phyloP scores from a whole-genome alignment of 2,888 invertebrate species.

The Protonemura montana region DNA sequence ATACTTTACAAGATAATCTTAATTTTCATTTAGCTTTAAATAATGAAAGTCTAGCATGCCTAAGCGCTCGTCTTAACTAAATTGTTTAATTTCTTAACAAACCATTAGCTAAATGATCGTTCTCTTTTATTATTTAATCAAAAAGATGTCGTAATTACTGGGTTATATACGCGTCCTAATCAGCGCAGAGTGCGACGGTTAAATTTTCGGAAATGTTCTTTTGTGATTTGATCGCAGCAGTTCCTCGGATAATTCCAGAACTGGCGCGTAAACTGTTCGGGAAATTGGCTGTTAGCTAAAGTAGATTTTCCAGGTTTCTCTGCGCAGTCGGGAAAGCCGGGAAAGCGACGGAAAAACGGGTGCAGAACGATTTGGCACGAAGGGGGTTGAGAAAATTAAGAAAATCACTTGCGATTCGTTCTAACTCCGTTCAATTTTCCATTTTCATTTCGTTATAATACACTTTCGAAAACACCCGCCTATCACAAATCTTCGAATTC shows the following conservation, averaged over 20 bases:
- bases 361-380: no score
- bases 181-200: background rate
- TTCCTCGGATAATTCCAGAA: slow-evolving; percentile 31
- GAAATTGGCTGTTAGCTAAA: slow-evolving; percentile 38
- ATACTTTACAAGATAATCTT: background rate
- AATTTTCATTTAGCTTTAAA: background rate
- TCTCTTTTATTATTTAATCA: slow-evolving; percentile 12
- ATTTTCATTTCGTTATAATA: background rate
- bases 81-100: slow-evolving; percentile 3
- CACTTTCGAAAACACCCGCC: background rate
- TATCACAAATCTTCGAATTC: no score
- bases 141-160: background rate
- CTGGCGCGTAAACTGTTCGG: slow-evolving; percentile 33
- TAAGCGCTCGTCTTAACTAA: background rate
- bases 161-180: background rate
- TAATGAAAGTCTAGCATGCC: background rate
- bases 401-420: background rate
- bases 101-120: background rate
- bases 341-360: background rate
- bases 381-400: background rate
- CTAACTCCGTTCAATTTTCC: background rate
- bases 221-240: slow-evolving; percentile 35
- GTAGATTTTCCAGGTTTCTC: background rate
- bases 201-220: slow-evolving; percentile 37
- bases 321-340: background rate